Base-by-base conservation (phyloP, 64 coral and sea anemone genomes). In the Montipora foliosa region DNA sequence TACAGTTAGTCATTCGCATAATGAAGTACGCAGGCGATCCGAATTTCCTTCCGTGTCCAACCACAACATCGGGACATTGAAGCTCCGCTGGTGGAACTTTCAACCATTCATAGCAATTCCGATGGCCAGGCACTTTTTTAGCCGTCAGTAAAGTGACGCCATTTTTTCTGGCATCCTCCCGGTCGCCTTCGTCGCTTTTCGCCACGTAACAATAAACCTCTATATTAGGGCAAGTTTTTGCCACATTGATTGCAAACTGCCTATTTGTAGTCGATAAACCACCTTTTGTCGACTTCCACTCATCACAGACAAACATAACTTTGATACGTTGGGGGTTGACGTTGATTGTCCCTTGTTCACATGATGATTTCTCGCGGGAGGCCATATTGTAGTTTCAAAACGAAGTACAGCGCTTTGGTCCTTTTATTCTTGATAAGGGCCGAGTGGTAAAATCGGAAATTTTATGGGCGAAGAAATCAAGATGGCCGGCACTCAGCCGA, bases 1-100 rank as follows among this genome's bases (percentile, higher is more conserved):
- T 79, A 29, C 74, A 87, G 2, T 9, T 45, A 4, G 16, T 14
- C 0, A 2, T 5, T 13, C 71, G 4, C 16, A 3, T 17, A 1
- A 79, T 76, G 5, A 79, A 79, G 72, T 79, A 53, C 1, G 74
- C 91, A 2, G 83, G 6, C 3, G 6, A 0, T 1, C 90, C 90
- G 44, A 92, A 84, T 25, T 92, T 84, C 13, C 90, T 58, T 24
- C 90, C 90, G 57, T 92, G 79, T 4, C 80, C 49, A n/a, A 92
- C 47, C 1, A 92, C 52, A 5, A 92, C 37, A 17, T 77, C 48
- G 62, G 52, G 45, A 15, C 9, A 1, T 10, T 51, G 50, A 15
- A 83, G 2, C 20, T 46, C n/a, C 7, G 50, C 5, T 4, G 90
- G 79, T 46, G 44, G 52, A 0, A 44, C 0, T 1, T 75, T 70